Conservation (phyloP, 2,888 invertebrate genomes). For the Lymantria dispar region DNA sequence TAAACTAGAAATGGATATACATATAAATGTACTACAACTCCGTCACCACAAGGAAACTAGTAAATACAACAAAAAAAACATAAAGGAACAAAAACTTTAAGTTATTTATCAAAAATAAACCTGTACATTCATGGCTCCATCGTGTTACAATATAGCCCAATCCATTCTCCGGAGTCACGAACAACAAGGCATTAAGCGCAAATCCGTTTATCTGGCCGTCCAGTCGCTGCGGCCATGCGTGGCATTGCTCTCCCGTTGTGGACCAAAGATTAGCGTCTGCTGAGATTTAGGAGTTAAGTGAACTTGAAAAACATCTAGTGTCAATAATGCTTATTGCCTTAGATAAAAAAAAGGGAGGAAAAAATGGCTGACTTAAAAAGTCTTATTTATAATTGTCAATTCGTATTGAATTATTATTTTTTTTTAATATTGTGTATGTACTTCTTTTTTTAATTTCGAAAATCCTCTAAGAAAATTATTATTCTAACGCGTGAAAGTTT, state of each 20-base stretch:
- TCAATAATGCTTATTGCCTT: neutral
- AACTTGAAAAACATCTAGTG: constrained; percentile 1
- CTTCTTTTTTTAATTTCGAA: no score
- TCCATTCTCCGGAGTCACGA: constrained; percentile 23
- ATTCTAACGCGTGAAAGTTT: no score
- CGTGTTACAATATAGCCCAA: constrained; percentile 7
- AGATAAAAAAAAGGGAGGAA: neutral
- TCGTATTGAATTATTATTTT: no score
- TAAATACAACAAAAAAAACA: neutral
- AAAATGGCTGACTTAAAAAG: neutral
- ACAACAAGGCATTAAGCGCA: constrained; percentile 45
- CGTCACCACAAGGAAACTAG: neutral
- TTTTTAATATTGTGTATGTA: no score
- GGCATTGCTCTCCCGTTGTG: constrained; percentile 35
- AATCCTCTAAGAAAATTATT: no score
- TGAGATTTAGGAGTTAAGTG: constrained; percentile 2
- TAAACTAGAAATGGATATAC: no score
- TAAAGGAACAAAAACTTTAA: neutral
- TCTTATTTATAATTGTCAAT: neutral
- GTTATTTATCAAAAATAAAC: neutral
- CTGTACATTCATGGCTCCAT: neutral
- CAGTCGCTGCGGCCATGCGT: constrained; percentile 46
- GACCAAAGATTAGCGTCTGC: constrained; percentile 21
- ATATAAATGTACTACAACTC: no score
- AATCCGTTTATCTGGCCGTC: constrained; percentile 50